These are phyloP conservation scores for Dromas ardeola DNA, from an alignment of 2,113 vertebrate genomes.

Conservation along the genomic window DNA sequence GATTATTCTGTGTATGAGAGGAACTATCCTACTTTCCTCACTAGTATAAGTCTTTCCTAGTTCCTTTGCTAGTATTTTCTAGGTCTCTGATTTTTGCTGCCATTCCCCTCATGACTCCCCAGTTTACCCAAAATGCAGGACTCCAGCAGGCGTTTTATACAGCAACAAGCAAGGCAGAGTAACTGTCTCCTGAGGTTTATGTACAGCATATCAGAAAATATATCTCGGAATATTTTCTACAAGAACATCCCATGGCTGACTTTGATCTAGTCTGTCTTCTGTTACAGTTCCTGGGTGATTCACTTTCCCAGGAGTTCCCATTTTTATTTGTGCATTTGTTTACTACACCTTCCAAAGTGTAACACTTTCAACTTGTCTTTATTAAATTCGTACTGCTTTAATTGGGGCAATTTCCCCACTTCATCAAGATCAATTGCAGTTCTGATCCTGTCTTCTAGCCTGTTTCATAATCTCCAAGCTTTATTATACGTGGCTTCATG, in stretches of 20 bases:
- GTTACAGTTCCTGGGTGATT: background rate
- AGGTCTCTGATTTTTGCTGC: background rate
- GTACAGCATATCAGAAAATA: background rate
- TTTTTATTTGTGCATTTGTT: background rate
- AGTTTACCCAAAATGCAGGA: background rate
- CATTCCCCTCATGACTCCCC: background rate
- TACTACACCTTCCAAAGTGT: background rate
- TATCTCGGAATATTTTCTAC: background rate
- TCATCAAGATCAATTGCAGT: slow-evolving; percentile 2
- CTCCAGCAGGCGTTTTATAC: background rate
- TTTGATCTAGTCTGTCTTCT: background rate
- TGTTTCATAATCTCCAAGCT: background rate
- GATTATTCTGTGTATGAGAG: background rate
- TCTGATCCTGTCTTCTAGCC: background rate
- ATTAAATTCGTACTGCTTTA: slow-evolving; percentile 16
- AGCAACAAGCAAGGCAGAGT: background rate
- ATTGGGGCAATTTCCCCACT: slow-evolving; percentile 7
- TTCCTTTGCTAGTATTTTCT: background rate
- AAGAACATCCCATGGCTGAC: background rate
- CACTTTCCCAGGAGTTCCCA: background rate
- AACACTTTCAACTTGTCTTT: background rate
- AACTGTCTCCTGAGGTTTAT: background rate
- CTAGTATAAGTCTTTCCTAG: background rate
- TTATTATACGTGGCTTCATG: slow-evolving; percentile 8
- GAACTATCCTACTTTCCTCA: background rate